phyloP scores from a whole-genome alignment of 2,113 vertebrate genomes.

The Hirundichthys speculiger region DNA sequence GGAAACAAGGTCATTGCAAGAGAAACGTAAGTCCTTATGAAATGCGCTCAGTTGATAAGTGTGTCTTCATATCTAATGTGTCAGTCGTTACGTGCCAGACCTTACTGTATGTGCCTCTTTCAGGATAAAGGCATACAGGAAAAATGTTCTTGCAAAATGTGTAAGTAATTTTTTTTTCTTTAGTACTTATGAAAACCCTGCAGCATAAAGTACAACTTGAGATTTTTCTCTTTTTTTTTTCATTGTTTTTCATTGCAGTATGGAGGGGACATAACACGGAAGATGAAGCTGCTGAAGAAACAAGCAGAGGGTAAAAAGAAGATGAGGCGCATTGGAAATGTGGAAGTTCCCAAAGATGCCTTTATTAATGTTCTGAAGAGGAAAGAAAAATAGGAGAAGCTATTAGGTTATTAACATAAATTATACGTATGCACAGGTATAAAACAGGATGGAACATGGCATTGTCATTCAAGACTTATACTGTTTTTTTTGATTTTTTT shows the following conservation, averaged over 20 bases:
- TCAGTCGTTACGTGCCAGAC: background rate
- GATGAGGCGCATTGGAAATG: slow-evolving; percentile 91
- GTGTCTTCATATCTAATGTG: too few species aligned
- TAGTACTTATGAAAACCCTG: background rate
- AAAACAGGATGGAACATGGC: too few species aligned
- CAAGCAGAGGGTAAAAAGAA: slow-evolving; percentile 95
- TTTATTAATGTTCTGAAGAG: slow-evolving; percentile 92
- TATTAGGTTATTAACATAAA: too few species aligned
- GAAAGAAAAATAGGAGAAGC: slow-evolving; percentile 54
- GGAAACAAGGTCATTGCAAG: slow-evolving; percentile 93
- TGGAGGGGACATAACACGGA: slow-evolving; percentile 95
- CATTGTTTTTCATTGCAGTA: slow-evolving; percentile 79
- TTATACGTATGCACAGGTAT: too few species aligned
- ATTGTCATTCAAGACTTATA: too few species aligned
- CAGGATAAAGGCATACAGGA: slow-evolving; percentile 94
- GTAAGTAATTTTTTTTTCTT: slow-evolving; percentile 80
- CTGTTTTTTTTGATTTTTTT: too few species aligned
- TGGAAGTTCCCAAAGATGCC: slow-evolving; percentile 93
- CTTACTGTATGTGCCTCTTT: slow-evolving; percentile 44
- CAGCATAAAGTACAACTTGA: background rate
- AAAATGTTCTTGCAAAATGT: slow-evolving; percentile 98
- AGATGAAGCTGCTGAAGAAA: slow-evolving; percentile 95
- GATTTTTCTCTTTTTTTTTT: too few species aligned
- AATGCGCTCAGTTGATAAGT: background rate
- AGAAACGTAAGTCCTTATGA: slow-evolving; percentile 88